A percentile compares a stretch with the other conserved stretches of the same genome.
phyloP scores from a whole-genome alignment of 2,113 vertebrate genomes.

The Sminthopsis crassicaudata region DNA sequence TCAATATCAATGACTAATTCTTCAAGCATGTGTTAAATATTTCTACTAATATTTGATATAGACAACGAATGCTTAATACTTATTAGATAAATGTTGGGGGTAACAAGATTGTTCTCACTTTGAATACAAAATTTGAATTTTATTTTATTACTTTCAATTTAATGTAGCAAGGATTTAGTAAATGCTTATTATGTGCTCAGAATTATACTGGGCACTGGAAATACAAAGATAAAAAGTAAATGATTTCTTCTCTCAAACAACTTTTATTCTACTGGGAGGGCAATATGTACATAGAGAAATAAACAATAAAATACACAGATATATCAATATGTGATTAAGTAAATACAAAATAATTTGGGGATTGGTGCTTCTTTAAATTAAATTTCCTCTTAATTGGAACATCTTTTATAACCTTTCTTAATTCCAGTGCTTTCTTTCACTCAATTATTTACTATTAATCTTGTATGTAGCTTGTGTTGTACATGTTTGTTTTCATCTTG shows the following conservation, averaged over 20 bases:
- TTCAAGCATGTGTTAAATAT: not conserved
- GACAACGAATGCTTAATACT: not conserved
- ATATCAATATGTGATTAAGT: not conserved
- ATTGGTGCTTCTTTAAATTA: not conserved
- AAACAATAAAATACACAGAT: not conserved
- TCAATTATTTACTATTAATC: not conserved
- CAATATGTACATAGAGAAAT: not conserved
- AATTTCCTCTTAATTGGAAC: not conserved
- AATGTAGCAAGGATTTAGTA: not conserved
- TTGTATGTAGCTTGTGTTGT: not conserved
- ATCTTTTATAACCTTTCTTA: not conserved
- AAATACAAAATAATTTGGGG: not conserved
- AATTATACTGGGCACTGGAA: too few relatives aligned
- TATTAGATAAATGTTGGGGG: not conserved
- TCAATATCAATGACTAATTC: not conserved
- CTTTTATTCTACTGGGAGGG: not conserved
- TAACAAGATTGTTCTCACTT: not conserved
- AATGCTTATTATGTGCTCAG: too few relatives aligned
- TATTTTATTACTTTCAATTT: not conserved
- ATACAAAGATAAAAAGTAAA: not conserved
- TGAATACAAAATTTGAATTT: not conserved
- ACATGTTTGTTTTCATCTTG: not conserved
- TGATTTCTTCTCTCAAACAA: not conserved
- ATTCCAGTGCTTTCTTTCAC: not conserved
- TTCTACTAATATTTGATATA: not conserved